Base-by-base conservation (phyloP, 2,888 invertebrate species). In the Acrobasis consociella region DNA sequence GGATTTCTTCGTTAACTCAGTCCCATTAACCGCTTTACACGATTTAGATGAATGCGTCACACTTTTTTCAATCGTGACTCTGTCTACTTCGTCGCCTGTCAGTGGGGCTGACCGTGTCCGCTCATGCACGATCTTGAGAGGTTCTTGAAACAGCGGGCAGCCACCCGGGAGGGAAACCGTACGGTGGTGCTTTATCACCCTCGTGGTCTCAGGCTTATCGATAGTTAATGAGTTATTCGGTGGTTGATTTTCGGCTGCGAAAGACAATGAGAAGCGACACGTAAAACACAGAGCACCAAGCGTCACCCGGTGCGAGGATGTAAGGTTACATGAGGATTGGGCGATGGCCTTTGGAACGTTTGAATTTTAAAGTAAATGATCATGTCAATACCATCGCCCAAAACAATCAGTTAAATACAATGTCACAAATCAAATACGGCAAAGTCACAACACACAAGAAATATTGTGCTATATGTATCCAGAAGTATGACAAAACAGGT, bases 41-140 rank as follows among this genome's bases (percentile, higher is more conserved):
- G 31, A 31, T 31, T 31, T 31, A 55, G 88, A 86, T 16, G 85
- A 83, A 65, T 88, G 83, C 62, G 78, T 77, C 53, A 77, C 76
- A 9, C 78, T 75, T 69, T 86, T 83, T 76, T 87, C 89, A 65
- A 85, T 72, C n/a, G 80, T 73, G 61, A 80, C 83, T 16, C 81
- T 75, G 64, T 86, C 85, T 63, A 87, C 81, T 72, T 93, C 92
- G 67, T 92, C 94, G 65, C 94, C 94, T 9, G 94, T 93, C 69
- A 95, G 83, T 67, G 95, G 95, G 80, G 95, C 94, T 77, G 95
- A 95, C 80, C 95, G 92, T 69, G 95, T 95, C 82, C 95, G 93
- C 83, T 94, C 95, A 86, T 96, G 95, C 69, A 80, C 81, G 56
- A 91, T 87, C 77, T 82, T 85, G 69, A 86, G 75, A 11, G 88